phyloP scores from a whole-genome alignment of 2,888 invertebrate species.

The Scotopteryx bipunctaria region DNA sequence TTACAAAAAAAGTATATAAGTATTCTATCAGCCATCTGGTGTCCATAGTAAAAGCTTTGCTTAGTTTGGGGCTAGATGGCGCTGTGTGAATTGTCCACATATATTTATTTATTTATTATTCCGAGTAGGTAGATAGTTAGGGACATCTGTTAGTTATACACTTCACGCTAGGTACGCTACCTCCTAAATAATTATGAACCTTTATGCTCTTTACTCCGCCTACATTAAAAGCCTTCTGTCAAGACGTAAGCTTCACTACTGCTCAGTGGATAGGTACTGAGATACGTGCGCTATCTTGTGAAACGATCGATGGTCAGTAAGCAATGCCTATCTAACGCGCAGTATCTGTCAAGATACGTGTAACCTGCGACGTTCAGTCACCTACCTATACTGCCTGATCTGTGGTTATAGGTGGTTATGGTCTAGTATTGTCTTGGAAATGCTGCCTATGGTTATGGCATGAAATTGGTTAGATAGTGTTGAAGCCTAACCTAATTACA shows the following conservation, averaged over 20 bases:
- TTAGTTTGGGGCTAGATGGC: no score
- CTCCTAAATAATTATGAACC: no score
- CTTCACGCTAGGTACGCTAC: no score
- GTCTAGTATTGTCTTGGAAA: constrained; percentile 18
- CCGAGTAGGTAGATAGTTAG: no score
- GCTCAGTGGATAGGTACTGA: not conserved
- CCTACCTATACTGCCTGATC: constrained; percentile 3
- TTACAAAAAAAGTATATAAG: no score
- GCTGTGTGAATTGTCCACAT: no score
- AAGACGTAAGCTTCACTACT: not conserved
- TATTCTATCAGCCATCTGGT: no score
- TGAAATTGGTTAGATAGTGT: constrained; percentile 1
- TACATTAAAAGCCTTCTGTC: no score
- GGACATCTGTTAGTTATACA: no score
- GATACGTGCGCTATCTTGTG: constrained; percentile 16
- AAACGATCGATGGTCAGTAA: constrained; percentile 42
- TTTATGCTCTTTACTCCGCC: no score
- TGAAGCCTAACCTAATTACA: constrained; percentile 8
- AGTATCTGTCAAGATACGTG: constrained; percentile 16
- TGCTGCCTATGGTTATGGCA: constrained; percentile 9
- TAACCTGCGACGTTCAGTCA: constrained; percentile 7
- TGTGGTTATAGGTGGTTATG: constrained; percentile 2
- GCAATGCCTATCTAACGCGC: constrained; percentile 48
- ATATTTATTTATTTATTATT: no score
- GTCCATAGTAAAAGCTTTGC: no score